A percentile compares a stretch with the other conserved stretches of the same genome.
Evolutionary conservation across 2,113 vertebrate species (phyloP).

Genomic region (Amphilophus citrinellus): DNA sequence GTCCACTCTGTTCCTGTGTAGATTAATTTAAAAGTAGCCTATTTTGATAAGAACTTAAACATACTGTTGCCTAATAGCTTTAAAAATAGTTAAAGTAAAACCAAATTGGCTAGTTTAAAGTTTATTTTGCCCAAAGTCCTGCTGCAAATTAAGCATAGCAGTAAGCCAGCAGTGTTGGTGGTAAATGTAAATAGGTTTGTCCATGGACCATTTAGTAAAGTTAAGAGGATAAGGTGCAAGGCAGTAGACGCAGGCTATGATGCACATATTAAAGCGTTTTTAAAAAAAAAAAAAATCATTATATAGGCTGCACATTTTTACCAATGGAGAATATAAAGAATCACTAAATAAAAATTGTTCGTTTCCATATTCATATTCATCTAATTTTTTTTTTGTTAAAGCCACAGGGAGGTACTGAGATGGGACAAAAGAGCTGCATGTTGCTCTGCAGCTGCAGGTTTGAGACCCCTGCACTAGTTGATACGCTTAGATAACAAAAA

Average conservation of each 20-base stretch:
- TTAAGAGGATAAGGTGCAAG: no score
- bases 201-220: not conserved
- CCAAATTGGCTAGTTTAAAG: not conserved
- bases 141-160: not conserved
- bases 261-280: not conserved
- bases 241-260: not conserved
- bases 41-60: not conserved
- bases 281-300: no score
- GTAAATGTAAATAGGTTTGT: not conserved
- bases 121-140: not conserved
- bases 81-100: not conserved
- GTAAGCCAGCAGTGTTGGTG: not conserved
- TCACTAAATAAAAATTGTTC: no score
- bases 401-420: no score
- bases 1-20: not conserved
- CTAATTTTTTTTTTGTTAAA: no score
- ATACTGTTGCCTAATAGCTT: not conserved
- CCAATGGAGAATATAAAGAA: not conserved
- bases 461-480: not conserved
- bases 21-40: not conserved
- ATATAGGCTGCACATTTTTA: not conserved
- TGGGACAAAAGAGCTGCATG: not conserved
- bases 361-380: no score
- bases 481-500: not conserved
- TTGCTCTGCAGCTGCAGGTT: not conserved